Evolutionary conservation across 2,888 invertebrate species (phyloP), one percentile per base, ranked within the genome.

Genomic region (Chorisops tibialis): DNA sequence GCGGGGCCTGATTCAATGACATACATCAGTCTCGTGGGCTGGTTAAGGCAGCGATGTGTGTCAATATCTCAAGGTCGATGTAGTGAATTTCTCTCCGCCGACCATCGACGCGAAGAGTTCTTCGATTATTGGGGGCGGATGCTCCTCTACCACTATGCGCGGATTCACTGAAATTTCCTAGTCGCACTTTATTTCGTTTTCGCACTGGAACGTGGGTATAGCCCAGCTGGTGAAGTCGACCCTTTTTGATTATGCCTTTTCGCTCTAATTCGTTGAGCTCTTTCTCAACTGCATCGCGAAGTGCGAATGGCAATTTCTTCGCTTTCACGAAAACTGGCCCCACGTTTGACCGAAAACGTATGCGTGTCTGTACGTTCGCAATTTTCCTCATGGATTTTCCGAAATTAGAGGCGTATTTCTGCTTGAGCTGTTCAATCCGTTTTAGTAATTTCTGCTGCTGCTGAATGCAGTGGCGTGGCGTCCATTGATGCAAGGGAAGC

Each of bases 11-110:
- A n/a, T n/a, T n/a, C n/a, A n/a, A n/a, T n/a, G n/a, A n/a, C 37
- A 37, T 9, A 37, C 37, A 37, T 37, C 37, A 37, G 11, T 37
- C 37, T 37, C 37, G 37, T 37, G 11, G 37, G n/a, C 69, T 4
- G 69, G 70, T 30, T 70, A 68, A 30, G 74, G 66, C 67, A 75
- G 45, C 61, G 76, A 73, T 63, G 73, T 67, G 58, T 75, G 76
- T 4, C 76, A 74, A 49, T 69, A 68, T 3, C 62, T 60, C 14
- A 74, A 66, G 66, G 75, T 72, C 41, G 69, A 72, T 64, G 71
- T 69, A 5, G 68, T 66, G 63, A 70, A 70, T 37, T 61, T 68
- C 3, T 61, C 56, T 0, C 70, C 69, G 2, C 68, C 68, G 14
- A 68, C 59, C 61, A 73, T 64, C 7, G 50, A 62, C 22, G 61